These are phyloP conservation scores for Scrobipalpa atriplicella DNA, from an alignment of 2,888 invertebrate species.

Conservation along the genomic window DNA sequence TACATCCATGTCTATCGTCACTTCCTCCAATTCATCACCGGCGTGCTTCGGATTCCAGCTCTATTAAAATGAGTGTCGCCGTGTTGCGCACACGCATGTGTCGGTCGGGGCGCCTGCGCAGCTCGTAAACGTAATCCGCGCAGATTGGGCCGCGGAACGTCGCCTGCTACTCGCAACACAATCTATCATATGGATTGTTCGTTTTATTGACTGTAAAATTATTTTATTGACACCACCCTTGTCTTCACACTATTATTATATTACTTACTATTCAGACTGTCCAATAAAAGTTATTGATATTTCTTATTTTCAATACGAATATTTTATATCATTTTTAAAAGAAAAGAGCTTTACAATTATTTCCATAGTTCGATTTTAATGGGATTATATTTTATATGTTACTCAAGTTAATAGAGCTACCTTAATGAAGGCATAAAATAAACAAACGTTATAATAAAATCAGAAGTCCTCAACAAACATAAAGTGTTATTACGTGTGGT, in stretches of 20 bases:
- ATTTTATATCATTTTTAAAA: no score
- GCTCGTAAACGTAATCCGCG: constrained; percentile 51
- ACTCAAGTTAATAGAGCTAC: no score
- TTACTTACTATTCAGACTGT: neutral
- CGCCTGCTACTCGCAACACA: constrained; percentile 34
- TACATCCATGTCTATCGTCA: no score
- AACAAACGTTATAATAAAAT: neutral
- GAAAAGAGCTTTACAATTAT: no score
- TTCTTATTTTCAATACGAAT: neutral
- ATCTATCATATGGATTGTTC: constrained; percentile 20
- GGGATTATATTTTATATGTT: no score
- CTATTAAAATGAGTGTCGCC: constrained; percentile 44
- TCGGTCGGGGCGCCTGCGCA: constrained; percentile 28
- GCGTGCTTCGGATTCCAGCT: neutral
- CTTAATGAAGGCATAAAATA: neutral
- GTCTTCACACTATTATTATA: neutral
- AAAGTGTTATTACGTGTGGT: constrained; percentile 1
- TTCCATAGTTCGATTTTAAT: no score
- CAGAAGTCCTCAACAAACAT: neutral
- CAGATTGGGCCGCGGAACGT: constrained; percentile 56
- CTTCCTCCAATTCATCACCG: neutral
- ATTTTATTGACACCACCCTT: constrained; percentile 32
- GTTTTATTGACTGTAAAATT: constrained; percentile 40
- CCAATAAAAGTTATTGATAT: neutral
- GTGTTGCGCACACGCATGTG: constrained; percentile 41